Evolutionary conservation across 2,113 vertebrate genomes (phyloP), one percentile per base, ranked within the genome.

Genomic region (Litocranius walleri): DNA sequence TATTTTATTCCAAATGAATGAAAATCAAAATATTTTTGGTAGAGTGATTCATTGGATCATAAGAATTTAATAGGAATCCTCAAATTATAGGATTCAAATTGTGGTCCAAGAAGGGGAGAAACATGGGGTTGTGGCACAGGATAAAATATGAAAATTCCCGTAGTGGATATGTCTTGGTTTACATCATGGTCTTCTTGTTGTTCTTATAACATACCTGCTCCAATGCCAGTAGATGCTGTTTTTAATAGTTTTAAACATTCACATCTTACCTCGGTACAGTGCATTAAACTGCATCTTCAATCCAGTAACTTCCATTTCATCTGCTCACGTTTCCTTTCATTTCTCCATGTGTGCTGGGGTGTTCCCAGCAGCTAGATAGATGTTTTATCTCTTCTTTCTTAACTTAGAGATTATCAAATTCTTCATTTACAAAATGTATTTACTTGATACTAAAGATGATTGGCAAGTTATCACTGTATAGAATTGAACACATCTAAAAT

Each of bases 301-400:
- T 81, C n/a, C 33, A 89, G 5, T 30, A 77, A 67, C 64, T 88
- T 92, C 40, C 43, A 59, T 77, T 96, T 92, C 64, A 52, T 84
- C 36, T 30, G 84, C 80, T 90, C 3, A 19, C 27, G 21, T 59
- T 87, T 91, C 33, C 7, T 94, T 95, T 94, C 29, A 67, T 40
- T 43, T 96, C 78, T 50, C 61, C 7, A 10, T 21, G 30, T 81
- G 25, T 78, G 6, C 45, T 93, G 30, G 27, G 3, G 78, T 19
- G 8, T 96, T 98, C 97, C 52, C 80, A 82, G 52, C 50, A 71
- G 78, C 25, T 23, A 96, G 36, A 54, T 10, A 96, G 33, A 50
- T 98, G 57, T 95, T 97, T 97, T 90, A 54, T 67, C 21, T 97
- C 91, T 93, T 15, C 88, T 43, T 96, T 27, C 81, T 88, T 96